These are phyloP conservation scores for Drosophila meridiana DNA, from an alignment of 2,888 invertebrate genomes.

Conservation along the genomic window DNA sequence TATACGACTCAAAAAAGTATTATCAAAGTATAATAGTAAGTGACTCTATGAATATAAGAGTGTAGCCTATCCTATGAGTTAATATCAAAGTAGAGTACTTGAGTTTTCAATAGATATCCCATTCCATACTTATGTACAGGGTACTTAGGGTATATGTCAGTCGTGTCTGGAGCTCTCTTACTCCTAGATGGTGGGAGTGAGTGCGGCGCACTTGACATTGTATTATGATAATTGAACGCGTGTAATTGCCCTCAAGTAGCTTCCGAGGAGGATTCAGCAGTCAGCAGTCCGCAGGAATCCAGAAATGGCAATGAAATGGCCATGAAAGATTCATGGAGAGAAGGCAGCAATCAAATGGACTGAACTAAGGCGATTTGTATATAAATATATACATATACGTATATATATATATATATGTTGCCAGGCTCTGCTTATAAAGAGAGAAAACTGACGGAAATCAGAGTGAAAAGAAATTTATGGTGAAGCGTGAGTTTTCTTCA, in stretches of 20 bases:
- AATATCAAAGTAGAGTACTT: no score
- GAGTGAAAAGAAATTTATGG: slow-evolving; percentile 11
- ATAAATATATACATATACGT: background rate
- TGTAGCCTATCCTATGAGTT: no score
- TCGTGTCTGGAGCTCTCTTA: background rate
- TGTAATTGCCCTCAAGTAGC: slow-evolving; percentile 81
- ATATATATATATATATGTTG: background rate
- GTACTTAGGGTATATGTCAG: background rate
- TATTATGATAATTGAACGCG: slow-evolving; percentile 81
- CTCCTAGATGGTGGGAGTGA: no score
- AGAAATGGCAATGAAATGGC: slow-evolving; percentile 42
- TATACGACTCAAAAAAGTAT: background rate
- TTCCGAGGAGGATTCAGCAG: slow-evolving; percentile 30
- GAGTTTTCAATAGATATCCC: background rate
- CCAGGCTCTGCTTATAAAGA: slow-evolving; percentile 18
- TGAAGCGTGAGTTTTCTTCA: slow-evolving; percentile 2
- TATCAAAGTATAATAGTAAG: no score
- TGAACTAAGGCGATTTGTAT: slow-evolving; percentile 71
- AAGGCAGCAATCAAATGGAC: slow-evolving; percentile 44
- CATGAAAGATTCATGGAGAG: slow-evolving; percentile 75
- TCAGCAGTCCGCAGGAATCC: slow-evolving; percentile 31
- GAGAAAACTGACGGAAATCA: slow-evolving; percentile 29
- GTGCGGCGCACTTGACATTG: slow-evolving; percentile 61
- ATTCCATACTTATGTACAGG: background rate
- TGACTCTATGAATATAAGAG: no score